Evolutionary conservation across 2,888 invertebrate genomes (phyloP).

Genomic region (Meta bourneti): DNA sequence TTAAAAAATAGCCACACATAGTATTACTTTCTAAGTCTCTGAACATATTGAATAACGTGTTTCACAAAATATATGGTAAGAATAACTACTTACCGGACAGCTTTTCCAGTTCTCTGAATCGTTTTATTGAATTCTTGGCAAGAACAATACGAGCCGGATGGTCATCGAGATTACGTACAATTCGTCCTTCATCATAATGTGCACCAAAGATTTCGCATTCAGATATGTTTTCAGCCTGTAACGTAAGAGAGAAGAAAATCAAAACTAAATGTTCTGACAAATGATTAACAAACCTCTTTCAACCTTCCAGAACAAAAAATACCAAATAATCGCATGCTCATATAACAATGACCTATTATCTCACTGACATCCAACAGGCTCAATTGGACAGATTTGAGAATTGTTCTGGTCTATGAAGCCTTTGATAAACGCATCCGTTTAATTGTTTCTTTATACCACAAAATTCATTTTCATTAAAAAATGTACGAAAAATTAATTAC

Average conservation of each 20-base stretch:
- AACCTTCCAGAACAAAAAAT: neutral
- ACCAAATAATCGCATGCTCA: neutral
- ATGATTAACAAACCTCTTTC: neutral
- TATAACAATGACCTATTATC: neutral
- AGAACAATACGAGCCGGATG: slow-evolving; percentile 11
- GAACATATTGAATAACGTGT: no score
- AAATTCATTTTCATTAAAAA: no score
- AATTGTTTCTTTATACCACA: no score
- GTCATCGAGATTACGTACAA: slow-evolving; percentile 40
- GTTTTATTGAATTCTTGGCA: slow-evolving; percentile 39
- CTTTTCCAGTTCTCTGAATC: slow-evolving; percentile 59
- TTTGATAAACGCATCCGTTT: no score
- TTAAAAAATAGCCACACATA: no score
- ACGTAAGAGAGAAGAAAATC: neutral
- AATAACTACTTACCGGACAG: slow-evolving; percentile 27
- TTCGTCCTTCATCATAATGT: slow-evolving; percentile 74
- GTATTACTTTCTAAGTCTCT: no score
- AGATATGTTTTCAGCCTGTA: neutral
- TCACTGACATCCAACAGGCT: neutral
- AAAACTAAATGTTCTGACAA: no score
- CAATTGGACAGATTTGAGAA: no score
- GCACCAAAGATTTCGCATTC: slow-evolving; percentile 54
- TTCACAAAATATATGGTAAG: neutral
- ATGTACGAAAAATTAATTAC: no score
- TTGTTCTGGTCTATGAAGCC: no score